phyloP scores from a whole-genome alignment of 2,113 vertebrate genomes.

The Tonatia bakeri region DNA sequence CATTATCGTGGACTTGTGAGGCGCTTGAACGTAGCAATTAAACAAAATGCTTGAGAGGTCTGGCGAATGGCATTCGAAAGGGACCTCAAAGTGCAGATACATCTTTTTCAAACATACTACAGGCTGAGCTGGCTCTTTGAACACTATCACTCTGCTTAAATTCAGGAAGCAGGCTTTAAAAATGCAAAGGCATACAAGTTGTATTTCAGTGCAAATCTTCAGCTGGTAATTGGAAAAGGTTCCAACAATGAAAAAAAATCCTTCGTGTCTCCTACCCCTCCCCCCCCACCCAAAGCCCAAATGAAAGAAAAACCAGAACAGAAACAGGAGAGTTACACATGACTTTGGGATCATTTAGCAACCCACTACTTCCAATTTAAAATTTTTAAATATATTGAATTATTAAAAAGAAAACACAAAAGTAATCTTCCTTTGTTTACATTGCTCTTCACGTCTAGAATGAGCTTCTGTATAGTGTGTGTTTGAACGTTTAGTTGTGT shows the following conservation, averaged over 20 bases:
- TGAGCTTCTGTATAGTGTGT: neutral
- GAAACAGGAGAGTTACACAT: slow-evolving; percentile 28
- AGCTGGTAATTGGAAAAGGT: slow-evolving; percentile 59
- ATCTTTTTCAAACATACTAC: slow-evolving; percentile 48
- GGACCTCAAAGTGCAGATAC: slow-evolving; percentile 66
- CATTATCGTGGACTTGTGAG: slow-evolving; percentile 53
- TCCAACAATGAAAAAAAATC: slow-evolving; percentile 56
- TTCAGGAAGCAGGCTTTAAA: slow-evolving; percentile 59
- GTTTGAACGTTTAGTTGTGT: neutral
- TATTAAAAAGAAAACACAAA: neutral
- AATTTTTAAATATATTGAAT: slow-evolving; percentile 29
- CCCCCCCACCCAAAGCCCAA: slow-evolving; percentile 17
- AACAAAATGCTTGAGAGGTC: slow-evolving; percentile 51
- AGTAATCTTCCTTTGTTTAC: slow-evolving; percentile 26
- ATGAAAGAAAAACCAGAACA: neutral
- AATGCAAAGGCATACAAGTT: slow-evolving; percentile 61
- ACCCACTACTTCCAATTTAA: slow-evolving; percentile 25
- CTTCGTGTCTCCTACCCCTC: slow-evolving; percentile 26
- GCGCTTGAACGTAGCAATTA: slow-evolving; percentile 45
- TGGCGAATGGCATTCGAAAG: slow-evolving; percentile 40
- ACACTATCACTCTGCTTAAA: slow-evolving; percentile 64
- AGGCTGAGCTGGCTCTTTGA: slow-evolving; percentile 59
- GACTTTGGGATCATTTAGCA: slow-evolving; percentile 52
- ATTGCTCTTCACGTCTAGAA: neutral
- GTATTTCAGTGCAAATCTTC: slow-evolving; percentile 67